Evolutionary conservation across 2,113 vertebrate species (phyloP), one percentile per base, ranked within the genome.

Genomic region (Etia nguti): DNA sequence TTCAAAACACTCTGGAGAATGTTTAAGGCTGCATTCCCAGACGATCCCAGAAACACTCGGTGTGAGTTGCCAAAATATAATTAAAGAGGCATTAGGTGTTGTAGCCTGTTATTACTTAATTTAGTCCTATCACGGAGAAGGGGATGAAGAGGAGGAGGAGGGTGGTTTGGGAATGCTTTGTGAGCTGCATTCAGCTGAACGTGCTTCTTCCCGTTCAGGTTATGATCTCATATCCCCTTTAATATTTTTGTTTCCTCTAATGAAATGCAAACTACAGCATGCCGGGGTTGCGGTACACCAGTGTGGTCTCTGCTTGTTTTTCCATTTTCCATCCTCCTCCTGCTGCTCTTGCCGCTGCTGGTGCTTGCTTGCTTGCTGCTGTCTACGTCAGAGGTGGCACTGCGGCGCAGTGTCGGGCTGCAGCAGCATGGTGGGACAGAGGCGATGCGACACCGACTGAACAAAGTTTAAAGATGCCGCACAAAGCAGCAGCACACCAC

Each of bases 381-480:
- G 80, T 13, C 73, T 85, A 80, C 91, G 92, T 92, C 93, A 93
- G 70, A 77, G 68, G 59, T 10, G 82, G 60, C 4, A 16, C 89
- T 92, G 92, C 84, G 48, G 87, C 82, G 81, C 88, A 5, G 83
- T 3, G 82, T 54, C 75, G 3, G 73, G 73, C 88, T 85, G 92
- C 86, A 84, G 86, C 84, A 46, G 86, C 84, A 46, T 59, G 85
- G 54, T 29, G 88, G 81, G 70, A 83, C 85, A 20, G 81, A 81
- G 57, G 84, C 54, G 68, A 87, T 88, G 93, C 90, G 86, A 57
- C 88, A 79, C 85, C 5, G 41, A 20, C 34, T n/a, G 43, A 10
- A 46, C 8, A 80, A 91, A 90, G 91, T 90, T 93, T 79, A 54
- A 70, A 81, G 68, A 92, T 82, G 88, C 79, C 7, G 29, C 62